phyloP scores from a whole-genome alignment of 2,797 vertebrate species.

The Rachycentron canadum region DNA sequence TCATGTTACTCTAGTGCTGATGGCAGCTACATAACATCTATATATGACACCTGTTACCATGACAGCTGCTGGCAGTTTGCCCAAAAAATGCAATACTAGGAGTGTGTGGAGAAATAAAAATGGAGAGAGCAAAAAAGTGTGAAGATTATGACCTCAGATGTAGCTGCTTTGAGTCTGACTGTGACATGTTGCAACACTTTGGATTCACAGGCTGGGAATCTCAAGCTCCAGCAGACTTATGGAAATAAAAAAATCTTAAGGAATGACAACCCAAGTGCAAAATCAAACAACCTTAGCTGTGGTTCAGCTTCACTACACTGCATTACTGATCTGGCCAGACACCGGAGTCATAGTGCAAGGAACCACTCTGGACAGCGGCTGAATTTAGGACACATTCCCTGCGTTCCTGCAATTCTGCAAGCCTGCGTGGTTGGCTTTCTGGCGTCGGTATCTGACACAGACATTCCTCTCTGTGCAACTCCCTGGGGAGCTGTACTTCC shows the following conservation, averaged over 20 bases:
- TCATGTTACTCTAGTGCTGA: conserved; percentile 52
- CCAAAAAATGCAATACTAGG: conserved; percentile 13
- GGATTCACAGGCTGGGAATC: conserved; percentile 29
- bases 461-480: conserved; percentile 50
- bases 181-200: conserved; percentile 13
- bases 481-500: conserved; percentile 61
- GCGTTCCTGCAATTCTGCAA: conserved; percentile 56
- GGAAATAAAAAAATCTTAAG: conserved; percentile 27
- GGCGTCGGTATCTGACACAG: conserved; percentile 49
- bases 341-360: conserved; percentile 32
- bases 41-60: conserved; percentile 62
- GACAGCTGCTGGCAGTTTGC: conserved; percentile 36
- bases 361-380: conserved; percentile 43
- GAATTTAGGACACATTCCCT: conserved; percentile 62
- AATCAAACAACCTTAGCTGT: conserved; percentile 36
- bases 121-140: conserved; percentile 8
- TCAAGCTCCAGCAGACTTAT: conserved; percentile 17
- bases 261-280: conserved; percentile 29
- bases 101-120: neutral
- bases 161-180: conserved; percentile 14
- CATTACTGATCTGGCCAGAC: conserved; percentile 53
- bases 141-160: conserved; percentile 19
- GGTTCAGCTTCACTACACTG: conserved; percentile 23
- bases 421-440: conserved; percentile 45
- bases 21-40: conserved; percentile 57